phyloP scores from a whole-genome alignment of 2,113 vertebrate genomes.

The Pogona vitticeps region DNA sequence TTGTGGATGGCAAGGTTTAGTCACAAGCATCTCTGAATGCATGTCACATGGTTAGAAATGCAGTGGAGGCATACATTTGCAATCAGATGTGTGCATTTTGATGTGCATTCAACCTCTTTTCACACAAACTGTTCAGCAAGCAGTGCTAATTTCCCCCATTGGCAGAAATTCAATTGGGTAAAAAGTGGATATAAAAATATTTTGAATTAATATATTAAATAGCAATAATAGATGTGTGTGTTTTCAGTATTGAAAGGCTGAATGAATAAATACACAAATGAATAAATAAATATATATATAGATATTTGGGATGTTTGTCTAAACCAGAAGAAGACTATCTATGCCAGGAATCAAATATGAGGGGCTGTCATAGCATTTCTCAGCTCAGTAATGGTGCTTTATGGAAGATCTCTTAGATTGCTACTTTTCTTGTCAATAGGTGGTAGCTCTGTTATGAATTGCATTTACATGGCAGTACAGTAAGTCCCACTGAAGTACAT shows the following conservation, averaged over 20 bases:
- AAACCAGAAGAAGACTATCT: background rate
- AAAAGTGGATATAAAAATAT: background rate
- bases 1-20: background rate
- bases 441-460: background rate
- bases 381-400: background rate
- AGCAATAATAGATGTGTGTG: background rate
- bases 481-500: background rate
- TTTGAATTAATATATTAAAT: background rate
- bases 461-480: background rate
- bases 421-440: background rate
- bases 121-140: background rate
- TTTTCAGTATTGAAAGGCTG: background rate
- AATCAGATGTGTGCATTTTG: background rate
- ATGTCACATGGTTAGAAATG: background rate
- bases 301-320: background rate
- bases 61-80: background rate
- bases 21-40: too few species aligned
- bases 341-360: background rate
- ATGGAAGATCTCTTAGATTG: background rate
- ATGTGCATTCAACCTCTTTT: background rate
- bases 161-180: background rate
- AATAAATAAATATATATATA: background rate
- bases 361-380: background rate
- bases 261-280: background rate
- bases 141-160: background rate